Conservation (phyloP, 1,140 invertebrate genomes). For the Diplogasteroides magnus region DNA sequence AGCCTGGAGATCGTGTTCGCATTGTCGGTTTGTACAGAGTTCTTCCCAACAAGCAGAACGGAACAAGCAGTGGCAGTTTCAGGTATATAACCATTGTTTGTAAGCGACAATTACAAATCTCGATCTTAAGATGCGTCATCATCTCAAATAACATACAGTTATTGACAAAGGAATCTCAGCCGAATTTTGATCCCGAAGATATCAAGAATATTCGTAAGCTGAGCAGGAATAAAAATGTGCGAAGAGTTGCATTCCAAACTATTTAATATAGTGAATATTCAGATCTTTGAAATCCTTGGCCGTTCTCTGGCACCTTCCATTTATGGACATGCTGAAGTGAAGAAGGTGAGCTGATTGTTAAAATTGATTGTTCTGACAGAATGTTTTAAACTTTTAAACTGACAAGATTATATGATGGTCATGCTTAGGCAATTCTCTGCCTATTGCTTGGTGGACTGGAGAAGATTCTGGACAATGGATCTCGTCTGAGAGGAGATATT, state of each 20-base stretch:
- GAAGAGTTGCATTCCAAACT: background rate
- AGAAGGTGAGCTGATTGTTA: slow-evolving; percentile 70
- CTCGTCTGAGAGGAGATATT: slow-evolving; percentile 91
- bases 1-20: slow-evolving; percentile 93
- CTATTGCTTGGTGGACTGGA: slow-evolving; percentile 89
- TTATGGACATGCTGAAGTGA: slow-evolving; percentile 92
- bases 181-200: slow-evolving; percentile 75
- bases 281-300: slow-evolving; percentile 74
- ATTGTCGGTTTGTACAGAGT: slow-evolving; percentile 88
- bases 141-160: slow-evolving; percentile 86
- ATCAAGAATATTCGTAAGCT: slow-evolving; percentile 82
- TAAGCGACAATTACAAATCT: slow-evolving; percentile 14
- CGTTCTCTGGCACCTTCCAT: slow-evolving; percentile 94
- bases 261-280: background rate
- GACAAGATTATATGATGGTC: too few species aligned
- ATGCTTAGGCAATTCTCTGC: slow-evolving; percentile 74
- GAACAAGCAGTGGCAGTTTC: slow-evolving; percentile 87
- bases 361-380: too few species aligned
- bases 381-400: too few species aligned
- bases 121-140: slow-evolving; percentile 71
- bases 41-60: slow-evolving; percentile 83
- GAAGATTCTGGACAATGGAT: slow-evolving; percentile 89
- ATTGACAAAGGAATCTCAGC: slow-evolving; percentile 79
- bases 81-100: slow-evolving; percentile 61
- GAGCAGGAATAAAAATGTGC: slow-evolving; percentile 63